These are phyloP conservation scores for Conus betulinus DNA, from an alignment of 1,140 invertebrate genomes.

Conservation along the genomic window DNA sequence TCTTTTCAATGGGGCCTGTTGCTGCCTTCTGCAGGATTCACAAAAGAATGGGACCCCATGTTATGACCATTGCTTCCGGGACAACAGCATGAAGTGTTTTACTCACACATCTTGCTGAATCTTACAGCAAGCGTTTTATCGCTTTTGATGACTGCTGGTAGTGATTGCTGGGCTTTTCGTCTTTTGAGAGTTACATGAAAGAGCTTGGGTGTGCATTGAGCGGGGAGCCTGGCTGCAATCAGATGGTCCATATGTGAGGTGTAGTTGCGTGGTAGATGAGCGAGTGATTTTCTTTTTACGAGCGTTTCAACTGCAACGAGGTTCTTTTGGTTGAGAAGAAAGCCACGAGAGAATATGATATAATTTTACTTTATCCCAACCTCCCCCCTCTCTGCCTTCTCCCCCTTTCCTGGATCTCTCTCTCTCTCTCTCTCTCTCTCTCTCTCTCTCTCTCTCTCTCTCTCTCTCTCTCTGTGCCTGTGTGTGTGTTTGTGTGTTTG, in stretches of 20 bases:
- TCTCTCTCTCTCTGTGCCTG: conserved; percentile 3
- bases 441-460: neutral
- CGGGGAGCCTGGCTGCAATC: neutral
- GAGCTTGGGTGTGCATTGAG: neutral
- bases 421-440: neutral
- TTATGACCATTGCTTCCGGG: neutral
- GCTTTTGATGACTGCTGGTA: neutral
- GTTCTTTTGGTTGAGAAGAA: neutral
- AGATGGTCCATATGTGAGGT: neutral
- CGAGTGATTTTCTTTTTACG: neutral
- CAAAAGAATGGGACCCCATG: neutral
- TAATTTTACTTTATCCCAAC: neutral
- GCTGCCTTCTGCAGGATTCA: neutral
- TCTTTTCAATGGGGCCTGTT: neutral
- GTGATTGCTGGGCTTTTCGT: neutral
- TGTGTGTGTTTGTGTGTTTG: no score
- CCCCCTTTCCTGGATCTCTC: neutral
- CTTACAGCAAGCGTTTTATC: neutral
- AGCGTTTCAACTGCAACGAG: neutral
- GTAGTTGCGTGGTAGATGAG: neutral
- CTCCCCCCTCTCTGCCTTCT: no score
- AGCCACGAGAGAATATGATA: neutral
- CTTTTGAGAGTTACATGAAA: neutral
- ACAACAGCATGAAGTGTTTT: neutral
- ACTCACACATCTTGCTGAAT: conserved; percentile 16